Evolutionary conservation across 2,888 invertebrate species (phyloP).

Genomic region (Lepidochrysops patricia): DNA sequence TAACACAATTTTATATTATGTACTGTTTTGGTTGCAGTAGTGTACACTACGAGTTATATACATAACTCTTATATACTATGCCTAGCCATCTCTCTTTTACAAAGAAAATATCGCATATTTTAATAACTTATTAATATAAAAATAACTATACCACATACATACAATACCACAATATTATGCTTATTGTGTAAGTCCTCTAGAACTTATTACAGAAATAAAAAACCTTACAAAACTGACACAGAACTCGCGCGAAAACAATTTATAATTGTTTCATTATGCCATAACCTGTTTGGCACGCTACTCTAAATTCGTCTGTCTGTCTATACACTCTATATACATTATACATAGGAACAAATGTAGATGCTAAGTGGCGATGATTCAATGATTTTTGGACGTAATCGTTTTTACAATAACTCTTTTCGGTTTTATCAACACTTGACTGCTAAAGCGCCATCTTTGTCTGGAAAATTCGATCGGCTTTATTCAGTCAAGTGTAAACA

Average conservation of each 20-base stretch:
- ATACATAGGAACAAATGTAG: constrained; percentile 49
- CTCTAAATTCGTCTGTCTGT: constrained; percentile 47
- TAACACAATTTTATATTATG: no score
- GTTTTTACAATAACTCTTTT: not conserved
- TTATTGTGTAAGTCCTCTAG: no score
- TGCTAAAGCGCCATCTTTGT: not conserved
- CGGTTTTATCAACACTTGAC: not conserved
- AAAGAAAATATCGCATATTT: no score
- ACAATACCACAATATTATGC: no score
- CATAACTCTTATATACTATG: no score
- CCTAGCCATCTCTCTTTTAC: no score
- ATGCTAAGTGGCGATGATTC: not conserved
- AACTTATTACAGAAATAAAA: not conserved
- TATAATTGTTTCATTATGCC: constrained; percentile 21
- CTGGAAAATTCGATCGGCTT: not conserved
- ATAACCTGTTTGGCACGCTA: constrained; percentile 59
- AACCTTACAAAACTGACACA: constrained; percentile 15
- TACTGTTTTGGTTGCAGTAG: no score
- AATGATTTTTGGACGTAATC: not conserved
- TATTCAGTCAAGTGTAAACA: not conserved
- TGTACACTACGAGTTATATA: no score
- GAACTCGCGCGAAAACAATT: constrained; percentile 21
- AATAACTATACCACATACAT: no score
- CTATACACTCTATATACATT: constrained; percentile 26
- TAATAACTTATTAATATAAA: no score